Conservation (phyloP, 2,888 invertebrate species). For the Microdon myrmicae region DNA sequence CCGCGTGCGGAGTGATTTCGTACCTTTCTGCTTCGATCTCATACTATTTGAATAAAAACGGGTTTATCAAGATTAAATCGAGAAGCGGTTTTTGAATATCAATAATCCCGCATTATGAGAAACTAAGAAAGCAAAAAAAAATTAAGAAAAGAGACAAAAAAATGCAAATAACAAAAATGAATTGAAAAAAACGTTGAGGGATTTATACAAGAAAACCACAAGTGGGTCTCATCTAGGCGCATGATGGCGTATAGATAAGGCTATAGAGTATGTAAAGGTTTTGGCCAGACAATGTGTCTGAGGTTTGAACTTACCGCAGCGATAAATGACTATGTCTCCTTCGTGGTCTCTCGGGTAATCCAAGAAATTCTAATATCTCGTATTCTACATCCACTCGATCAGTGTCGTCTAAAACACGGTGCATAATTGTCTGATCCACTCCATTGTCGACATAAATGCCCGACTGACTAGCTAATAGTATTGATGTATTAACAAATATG, state of each 20-base stretch:
- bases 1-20: conserved; percentile 31
- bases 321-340: conserved; percentile 69
- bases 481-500: conserved; percentile 38
- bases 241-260: conserved; percentile 1
- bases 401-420: conserved; percentile 77
- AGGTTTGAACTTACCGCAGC: conserved; percentile 56
- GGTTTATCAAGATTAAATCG: conserved; percentile 48
- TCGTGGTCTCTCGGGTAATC: conserved; percentile 83
- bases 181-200: conserved; percentile 23
- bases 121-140: conserved; percentile 7
- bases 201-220: conserved; percentile 10
- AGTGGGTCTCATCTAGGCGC: conserved; percentile 1
- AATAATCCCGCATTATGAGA: conserved; percentile 41
- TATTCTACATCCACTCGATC: conserved; percentile 87
- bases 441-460: conserved; percentile 91
- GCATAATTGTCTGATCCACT: conserved; percentile 84
- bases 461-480: conserved; percentile 67
- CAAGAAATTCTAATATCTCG: conserved; percentile 88
- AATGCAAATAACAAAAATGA: conserved; percentile 2
- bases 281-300: conserved; percentile 46
- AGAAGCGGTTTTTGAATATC: conserved; percentile 51
- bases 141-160: conserved; percentile 21
- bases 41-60: conserved; percentile 43
- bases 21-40: conserved; percentile 21
- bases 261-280: conserved; percentile 1